Base-by-base conservation (phyloP, 2,797 vertebrate genomes). In the Gymnothorax reevesii region DNA sequence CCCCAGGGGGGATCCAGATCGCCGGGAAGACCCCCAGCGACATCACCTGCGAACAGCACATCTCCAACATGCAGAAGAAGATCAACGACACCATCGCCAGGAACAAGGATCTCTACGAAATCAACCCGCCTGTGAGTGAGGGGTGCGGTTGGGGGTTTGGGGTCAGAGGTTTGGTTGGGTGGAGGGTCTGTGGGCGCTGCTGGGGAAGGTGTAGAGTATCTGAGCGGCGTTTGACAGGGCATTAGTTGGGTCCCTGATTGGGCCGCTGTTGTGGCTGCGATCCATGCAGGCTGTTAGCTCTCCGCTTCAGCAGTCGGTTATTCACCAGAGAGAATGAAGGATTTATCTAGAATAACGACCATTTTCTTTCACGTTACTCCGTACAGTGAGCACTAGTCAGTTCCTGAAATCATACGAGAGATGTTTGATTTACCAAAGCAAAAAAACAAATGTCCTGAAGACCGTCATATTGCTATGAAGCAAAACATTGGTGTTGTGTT, bases 41-140 rank as follows among this genome's bases (percentile, higher is more conserved):
- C 90, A 94, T 97, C 86, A 97, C 95, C 54, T 98, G 97, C 0
- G 99, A 99, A 86, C 98, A 99, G 89, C 98, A 99, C 88, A 94
- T 99, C 82, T 96, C 96, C 57, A 97, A 97, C 84, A 98, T 99
- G 93, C 99, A 99, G 93, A 99, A 98, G 93, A 98, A 97, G 94
- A 99, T 99, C 90, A 99, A 99, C n/a, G 98, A 99, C 89, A 97
- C 97, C 0, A 98, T 99, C 69, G 92, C 96, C 87, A 99, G 97
- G 92, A 99, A 99, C 94, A 99, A 97, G 92, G 98, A 99, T 62
- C 92, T 99, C 62, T 98, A 98, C 92, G 97, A 99, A 89, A 97
- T 99, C 87, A 97, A 96, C 89, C 97, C 98, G 69, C 97, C 97
- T 64, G 99, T 99, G 93, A 97, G 97, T 83, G 64, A 17, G 49